phyloP scores from a whole-genome alignment of 2,888 invertebrate genomes.

The Argyresthia albistria region DNA sequence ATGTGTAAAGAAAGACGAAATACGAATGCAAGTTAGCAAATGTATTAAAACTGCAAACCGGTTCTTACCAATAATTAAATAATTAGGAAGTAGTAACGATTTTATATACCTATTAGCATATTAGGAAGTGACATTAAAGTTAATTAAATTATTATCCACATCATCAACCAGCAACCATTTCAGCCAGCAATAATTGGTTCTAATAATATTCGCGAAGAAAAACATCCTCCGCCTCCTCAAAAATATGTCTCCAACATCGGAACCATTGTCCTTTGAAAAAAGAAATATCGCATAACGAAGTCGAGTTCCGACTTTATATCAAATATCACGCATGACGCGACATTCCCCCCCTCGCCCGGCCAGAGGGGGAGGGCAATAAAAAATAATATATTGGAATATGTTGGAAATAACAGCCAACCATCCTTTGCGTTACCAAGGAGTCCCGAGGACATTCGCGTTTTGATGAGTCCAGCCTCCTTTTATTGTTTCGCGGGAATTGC shows the following conservation, averaged over 20 bases:
- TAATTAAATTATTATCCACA: not conserved
- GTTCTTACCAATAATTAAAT: no score
- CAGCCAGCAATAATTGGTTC: not conserved
- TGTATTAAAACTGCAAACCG: no score
- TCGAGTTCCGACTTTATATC: conserved; percentile 72
- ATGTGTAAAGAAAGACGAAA: no score
- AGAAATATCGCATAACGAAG: conserved; percentile 71
- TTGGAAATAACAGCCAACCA: conserved; percentile 73
- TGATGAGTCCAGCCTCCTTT: conserved; percentile 62
- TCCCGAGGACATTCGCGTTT: conserved; percentile 50
- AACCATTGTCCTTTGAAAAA: conserved; percentile 69
- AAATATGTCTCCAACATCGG: conserved; percentile 21
- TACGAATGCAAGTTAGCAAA: no score
- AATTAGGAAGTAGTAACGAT: no score
- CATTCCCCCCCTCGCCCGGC: conserved; percentile 32
- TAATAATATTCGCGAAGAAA: not conserved
- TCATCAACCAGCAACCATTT: not conserved
- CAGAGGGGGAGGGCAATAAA: conserved; percentile 59
- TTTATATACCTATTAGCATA: no score
- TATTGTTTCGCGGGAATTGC: conserved; percentile 57
- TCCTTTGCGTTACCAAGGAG: conserved; percentile 45
- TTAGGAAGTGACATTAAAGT: not conserved
- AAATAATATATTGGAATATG: conserved; percentile 75
- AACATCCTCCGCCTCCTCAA: not conserved
- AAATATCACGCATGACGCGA: conserved; percentile 71